Conservation (phyloP, 2,797 vertebrate genomes). For the Tenualosa thibaudeaui region DNA sequence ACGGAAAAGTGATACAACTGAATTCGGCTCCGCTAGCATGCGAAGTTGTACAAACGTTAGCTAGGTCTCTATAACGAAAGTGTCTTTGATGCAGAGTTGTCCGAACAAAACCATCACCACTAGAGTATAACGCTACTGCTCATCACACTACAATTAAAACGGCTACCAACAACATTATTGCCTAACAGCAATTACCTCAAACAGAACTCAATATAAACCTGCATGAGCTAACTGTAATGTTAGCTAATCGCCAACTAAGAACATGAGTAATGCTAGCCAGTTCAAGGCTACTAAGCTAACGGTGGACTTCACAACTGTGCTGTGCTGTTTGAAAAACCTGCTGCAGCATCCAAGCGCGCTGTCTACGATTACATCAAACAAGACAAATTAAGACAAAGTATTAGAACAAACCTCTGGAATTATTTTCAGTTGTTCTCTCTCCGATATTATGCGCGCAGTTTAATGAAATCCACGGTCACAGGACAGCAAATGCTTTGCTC, state of each 20-base stretch:
- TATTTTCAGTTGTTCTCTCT: background rate
- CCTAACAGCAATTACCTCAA: background rate
- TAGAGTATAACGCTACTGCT: background rate
- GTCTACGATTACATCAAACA: background rate
- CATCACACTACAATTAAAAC: background rate
- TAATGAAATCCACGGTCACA: background rate
- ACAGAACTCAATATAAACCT: background rate
- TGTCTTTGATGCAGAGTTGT: background rate
- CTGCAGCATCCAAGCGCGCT: constrained; percentile 13
- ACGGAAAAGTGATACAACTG: constrained; percentile 2
- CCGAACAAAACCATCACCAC: background rate
- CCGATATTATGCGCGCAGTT: background rate
- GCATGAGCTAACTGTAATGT: background rate
- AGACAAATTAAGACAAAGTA: constrained; percentile 7
- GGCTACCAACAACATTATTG: background rate
- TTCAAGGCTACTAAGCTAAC: constrained; percentile 13
- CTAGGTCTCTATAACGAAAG: background rate
- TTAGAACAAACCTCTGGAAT: background rate
- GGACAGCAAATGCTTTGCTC: constrained; percentile 1
- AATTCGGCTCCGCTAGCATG: constrained; percentile 11
- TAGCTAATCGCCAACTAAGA: constrained; percentile 20
- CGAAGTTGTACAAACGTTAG: background rate
- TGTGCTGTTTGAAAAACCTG: background rate
- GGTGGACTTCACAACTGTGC: background rate
- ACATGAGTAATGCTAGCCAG: constrained; percentile 17